phyloP scores from a whole-genome alignment of 2,888 invertebrate species.

The Tinea semifulvella region DNA sequence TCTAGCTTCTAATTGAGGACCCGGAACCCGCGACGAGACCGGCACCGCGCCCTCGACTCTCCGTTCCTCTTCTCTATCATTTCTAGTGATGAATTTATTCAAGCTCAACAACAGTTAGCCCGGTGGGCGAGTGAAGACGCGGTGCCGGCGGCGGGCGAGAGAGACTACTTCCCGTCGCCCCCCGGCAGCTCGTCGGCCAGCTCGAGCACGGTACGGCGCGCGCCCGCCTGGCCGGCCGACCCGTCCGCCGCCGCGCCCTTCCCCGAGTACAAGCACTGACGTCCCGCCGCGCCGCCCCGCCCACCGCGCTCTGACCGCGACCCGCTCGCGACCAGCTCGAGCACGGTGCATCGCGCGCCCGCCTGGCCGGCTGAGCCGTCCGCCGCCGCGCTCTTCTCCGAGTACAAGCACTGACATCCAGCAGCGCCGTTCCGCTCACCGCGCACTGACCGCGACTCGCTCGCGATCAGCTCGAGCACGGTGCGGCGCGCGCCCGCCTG shows the following conservation, averaged over 20 bases:
- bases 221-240: conserved; percentile 39
- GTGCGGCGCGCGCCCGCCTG: conserved; percentile 17
- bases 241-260: conserved; percentile 58
- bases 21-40: conserved; percentile 18
- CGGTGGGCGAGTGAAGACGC: conserved; percentile 93
- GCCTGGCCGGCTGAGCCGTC: conserved; percentile 43
- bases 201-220: conserved; percentile 26
- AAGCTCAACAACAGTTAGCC: conserved; percentile 96
- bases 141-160: conserved; percentile 59
- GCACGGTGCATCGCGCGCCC: conserved; percentile 33
- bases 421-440: conserved; percentile 20
- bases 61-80: conserved; percentile 83
- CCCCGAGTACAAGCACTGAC: conserved; percentile 84
- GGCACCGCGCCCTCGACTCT: conserved; percentile 55
- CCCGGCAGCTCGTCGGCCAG: conserved; percentile 49
- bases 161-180: conserved; percentile 41
- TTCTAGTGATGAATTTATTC: conserved; percentile 97
- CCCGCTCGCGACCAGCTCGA: conserved; percentile 32
- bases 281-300: conserved; percentile 20
- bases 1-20: neutral
- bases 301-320: neutral
- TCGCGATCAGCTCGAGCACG: conserved; percentile 37
- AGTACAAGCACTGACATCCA: conserved; percentile 77
- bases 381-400: conserved; percentile 73
- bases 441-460: neutral